Percentiles rank a stretch among this genome's conserved stretches.
Evolutionary conservation across 2,888 invertebrate genomes (phyloP).

Genomic region (Morpho achilles): DNA sequence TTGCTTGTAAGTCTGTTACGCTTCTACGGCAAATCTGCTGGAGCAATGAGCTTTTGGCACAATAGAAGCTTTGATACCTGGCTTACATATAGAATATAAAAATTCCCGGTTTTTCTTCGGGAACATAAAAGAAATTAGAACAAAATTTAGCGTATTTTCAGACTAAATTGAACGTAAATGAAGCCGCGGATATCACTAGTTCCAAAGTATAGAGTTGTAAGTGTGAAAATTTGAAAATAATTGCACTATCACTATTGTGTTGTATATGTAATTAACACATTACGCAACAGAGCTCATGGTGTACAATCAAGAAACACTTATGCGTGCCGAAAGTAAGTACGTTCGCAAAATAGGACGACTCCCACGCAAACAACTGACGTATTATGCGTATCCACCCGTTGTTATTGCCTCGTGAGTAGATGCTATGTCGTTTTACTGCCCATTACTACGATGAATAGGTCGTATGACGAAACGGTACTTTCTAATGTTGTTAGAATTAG

Average conservation of each 20-base stretch:
- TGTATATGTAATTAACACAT: slow-evolving; percentile 11
- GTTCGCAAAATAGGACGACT: slow-evolving; percentile 42
- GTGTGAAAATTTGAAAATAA: too few species aligned
- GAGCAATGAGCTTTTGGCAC: too few species aligned
- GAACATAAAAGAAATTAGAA: too few species aligned
- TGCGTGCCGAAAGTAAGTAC: slow-evolving; percentile 13
- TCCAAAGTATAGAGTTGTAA: too few species aligned
- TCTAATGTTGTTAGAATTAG: slow-evolving; percentile 59
- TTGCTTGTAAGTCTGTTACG: too few species aligned
- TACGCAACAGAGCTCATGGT: slow-evolving; percentile 26
- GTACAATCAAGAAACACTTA: slow-evolving; percentile 28
- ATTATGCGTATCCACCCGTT: slow-evolving; percentile 36
- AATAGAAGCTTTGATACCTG: too few species aligned
- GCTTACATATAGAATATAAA: too few species aligned
- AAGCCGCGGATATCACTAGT: too few species aligned
- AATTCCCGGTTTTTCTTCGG: too few species aligned
- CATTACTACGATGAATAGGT: slow-evolving; percentile 61
- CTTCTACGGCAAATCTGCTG: too few species aligned
- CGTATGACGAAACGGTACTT: slow-evolving; percentile 62
- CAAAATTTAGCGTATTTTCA: too few species aligned
- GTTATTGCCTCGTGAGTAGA: slow-evolving; percentile 46
- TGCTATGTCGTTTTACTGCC: slow-evolving; percentile 41
- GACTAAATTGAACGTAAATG: too few species aligned
- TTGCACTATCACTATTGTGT: background rate
- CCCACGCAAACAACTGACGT: slow-evolving; percentile 46